Percentiles rank a stretch among this genome's conserved stretches.
phyloP scores from a whole-genome alignment of 2,113 vertebrate genomes.

The Ardeotis arabs region DNA sequence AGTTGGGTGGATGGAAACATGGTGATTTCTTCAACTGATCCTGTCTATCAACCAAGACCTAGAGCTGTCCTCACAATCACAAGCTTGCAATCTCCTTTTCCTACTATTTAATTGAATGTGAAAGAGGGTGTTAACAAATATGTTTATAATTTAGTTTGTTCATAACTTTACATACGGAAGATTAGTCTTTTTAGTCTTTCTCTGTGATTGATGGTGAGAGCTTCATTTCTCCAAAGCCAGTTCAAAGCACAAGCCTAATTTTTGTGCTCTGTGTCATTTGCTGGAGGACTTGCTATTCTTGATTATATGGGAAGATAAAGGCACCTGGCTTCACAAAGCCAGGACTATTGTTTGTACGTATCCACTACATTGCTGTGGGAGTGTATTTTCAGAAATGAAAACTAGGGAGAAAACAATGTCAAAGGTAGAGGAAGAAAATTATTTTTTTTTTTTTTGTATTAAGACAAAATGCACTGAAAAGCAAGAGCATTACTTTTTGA shows the following conservation, averaged over 20 bases:
- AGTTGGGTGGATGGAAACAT: not conserved
- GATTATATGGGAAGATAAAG: not conserved
- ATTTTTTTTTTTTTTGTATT: not conserved
- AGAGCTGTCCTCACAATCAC: not conserved
- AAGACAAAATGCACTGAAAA: not conserved
- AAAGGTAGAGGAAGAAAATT: not conserved
- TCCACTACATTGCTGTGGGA: not conserved
- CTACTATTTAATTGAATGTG: not conserved
- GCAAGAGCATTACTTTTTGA: fast-evolving
- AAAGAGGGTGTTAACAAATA: not conserved
- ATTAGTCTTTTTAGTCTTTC: not conserved
- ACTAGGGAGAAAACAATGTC: not conserved
- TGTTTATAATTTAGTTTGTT: not conserved
- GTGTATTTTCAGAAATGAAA: not conserved
- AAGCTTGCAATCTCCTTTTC: not conserved
- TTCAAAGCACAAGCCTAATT: not conserved
- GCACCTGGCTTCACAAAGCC: not conserved
- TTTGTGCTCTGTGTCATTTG: not conserved
- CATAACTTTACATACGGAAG: not conserved
- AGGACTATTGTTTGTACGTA: not conserved
- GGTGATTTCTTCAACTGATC: not conserved
- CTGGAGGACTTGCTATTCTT: not conserved
- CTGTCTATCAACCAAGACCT: not conserved
- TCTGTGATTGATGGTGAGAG: not conserved
- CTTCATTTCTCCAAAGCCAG: not conserved